These are phyloP conservation scores for Temnothorax longispinosus DNA, from an alignment of 1,140 invertebrate genomes.

Conservation along the genomic window DNA sequence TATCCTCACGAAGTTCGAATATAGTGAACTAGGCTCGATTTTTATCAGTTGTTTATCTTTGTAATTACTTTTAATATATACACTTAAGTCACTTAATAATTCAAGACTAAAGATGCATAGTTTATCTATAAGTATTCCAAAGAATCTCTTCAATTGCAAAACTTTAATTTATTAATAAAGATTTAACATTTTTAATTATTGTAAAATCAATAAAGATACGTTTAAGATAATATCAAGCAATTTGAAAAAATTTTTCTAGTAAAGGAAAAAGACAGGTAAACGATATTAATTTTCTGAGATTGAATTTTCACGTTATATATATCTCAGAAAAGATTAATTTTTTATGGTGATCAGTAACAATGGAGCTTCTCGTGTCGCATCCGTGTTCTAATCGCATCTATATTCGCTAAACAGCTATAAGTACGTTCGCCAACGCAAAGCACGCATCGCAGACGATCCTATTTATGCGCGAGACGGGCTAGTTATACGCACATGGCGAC, in stretches of 20 bases:
- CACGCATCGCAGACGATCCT: slow-evolving; percentile 33
- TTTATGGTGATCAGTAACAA: neutral
- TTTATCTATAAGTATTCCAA: neutral
- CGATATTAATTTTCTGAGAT: neutral
- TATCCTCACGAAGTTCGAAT: slow-evolving; percentile 58
- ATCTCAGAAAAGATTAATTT: slow-evolving; percentile 10
- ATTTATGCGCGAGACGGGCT: slow-evolving; percentile 52
- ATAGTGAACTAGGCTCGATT: slow-evolving; percentile 43
- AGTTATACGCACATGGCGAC: slow-evolving; percentile 31
- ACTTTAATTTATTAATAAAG: neutral
- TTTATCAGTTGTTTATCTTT: neutral
- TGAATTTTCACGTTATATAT: neutral
- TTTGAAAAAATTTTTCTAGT: neutral
- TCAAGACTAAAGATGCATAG: neutral
- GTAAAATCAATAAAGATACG: neutral
- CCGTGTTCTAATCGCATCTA: slow-evolving; percentile 26
- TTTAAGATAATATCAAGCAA: neutral
- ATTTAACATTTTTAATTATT: neutral
- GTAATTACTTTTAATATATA: neutral
- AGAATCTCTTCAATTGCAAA: neutral
- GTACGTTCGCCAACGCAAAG: slow-evolving; percentile 28
- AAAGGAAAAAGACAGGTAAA: neutral
- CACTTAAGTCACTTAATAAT: neutral
- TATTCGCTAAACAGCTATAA: slow-evolving; percentile 31
- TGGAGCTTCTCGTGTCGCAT: neutral